Percentiles rank a stretch among this genome's conserved stretches.
Evolutionary conservation across 1,140 invertebrate species (phyloP).

Genomic region (Trichomalopsis sarcophagae): DNA sequence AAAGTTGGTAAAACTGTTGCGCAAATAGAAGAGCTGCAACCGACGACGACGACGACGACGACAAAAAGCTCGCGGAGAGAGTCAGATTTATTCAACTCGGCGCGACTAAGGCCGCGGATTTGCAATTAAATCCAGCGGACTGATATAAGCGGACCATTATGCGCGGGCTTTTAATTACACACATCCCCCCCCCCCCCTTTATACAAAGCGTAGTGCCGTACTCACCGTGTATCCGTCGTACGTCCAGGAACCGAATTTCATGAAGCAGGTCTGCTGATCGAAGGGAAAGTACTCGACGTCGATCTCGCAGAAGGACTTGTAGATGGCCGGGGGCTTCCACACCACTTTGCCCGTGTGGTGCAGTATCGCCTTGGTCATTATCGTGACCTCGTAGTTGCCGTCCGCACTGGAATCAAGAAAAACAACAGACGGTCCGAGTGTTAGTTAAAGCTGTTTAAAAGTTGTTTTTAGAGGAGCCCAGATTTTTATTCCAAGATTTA

Average conservation of each 20-base stretch:
- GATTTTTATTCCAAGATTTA: too few relatives aligned
- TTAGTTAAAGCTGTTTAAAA: neutral
- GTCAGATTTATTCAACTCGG: neutral
- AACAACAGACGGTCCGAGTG: too few relatives aligned
- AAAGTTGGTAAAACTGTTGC: slow-evolving; percentile 17
- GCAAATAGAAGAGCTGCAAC: neutral
- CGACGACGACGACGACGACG: too few relatives aligned
- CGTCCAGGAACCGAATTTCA: slow-evolving; percentile 98
- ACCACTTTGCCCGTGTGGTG: slow-evolving; percentile 94
- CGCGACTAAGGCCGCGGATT: neutral
- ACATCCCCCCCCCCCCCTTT: too few relatives aligned
- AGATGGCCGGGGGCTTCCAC: slow-evolving; percentile 98
- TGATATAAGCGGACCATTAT: neutral
- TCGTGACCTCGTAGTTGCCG: slow-evolving; percentile 98
- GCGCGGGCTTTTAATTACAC: neutral
- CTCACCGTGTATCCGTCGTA: slow-evolving; percentile 93
- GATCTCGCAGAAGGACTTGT: slow-evolving; percentile 98
- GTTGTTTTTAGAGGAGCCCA: neutral
- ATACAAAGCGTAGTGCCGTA: slow-evolving; percentile 19
- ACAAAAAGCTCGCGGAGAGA: too few relatives aligned
- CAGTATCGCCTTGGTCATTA: slow-evolving; percentile 96
- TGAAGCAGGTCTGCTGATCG: slow-evolving; percentile 96
- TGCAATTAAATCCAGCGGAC: neutral
- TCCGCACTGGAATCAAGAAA: slow-evolving; percentile 86
- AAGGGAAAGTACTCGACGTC: slow-evolving; percentile 98